phyloP scores from a whole-genome alignment of 1,140 invertebrate genomes.

The Bombus ignitus region DNA sequence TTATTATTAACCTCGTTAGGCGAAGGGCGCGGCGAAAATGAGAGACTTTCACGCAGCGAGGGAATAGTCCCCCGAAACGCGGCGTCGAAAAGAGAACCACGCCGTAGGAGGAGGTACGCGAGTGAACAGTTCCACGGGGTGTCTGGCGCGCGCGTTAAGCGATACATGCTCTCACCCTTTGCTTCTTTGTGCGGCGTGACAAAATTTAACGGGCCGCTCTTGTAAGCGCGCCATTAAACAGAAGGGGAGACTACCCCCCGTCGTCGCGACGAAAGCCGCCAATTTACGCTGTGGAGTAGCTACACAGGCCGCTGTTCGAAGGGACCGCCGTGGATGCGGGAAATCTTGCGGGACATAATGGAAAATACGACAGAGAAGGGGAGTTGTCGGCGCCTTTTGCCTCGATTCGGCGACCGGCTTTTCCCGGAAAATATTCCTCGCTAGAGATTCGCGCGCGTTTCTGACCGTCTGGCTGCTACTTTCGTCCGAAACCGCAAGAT shows the following conservation, averaged over 20 bases:
- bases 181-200: slow-evolving; percentile 63
- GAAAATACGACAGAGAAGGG: slow-evolving; percentile 56
- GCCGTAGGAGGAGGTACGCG: not conserved
- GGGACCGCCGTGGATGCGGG: slow-evolving; percentile 54
- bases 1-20: slow-evolving; percentile 62
- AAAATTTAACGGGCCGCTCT: slow-evolving; percentile 65
- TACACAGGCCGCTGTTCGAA: not conserved
- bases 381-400: too few species aligned
- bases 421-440: slow-evolving; percentile 20
- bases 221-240: slow-evolving; percentile 68
- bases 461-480: not conserved
- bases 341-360: slow-evolving; percentile 66
- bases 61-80: not conserved
- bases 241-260: slow-evolving; percentile 1
- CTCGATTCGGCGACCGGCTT: too few species aligned
- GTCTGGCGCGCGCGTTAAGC: slow-evolving; percentile 50
- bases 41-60: slow-evolving; percentile 31
- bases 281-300: slow-evolving; percentile 52
- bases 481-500: slow-evolving; percentile 6
- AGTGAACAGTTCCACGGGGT: slow-evolving; percentile 38
- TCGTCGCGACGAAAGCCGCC: slow-evolving; percentile 66
- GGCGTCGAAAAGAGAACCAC: not conserved
- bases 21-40: slow-evolving; percentile 33
- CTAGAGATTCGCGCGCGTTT: not conserved
- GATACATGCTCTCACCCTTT: slow-evolving; percentile 62